Percentiles rank a stretch among this genome's conserved stretches.
phyloP scores from a whole-genome alignment of 2,113 vertebrate genomes.

The Galeopterus variegatus region DNA sequence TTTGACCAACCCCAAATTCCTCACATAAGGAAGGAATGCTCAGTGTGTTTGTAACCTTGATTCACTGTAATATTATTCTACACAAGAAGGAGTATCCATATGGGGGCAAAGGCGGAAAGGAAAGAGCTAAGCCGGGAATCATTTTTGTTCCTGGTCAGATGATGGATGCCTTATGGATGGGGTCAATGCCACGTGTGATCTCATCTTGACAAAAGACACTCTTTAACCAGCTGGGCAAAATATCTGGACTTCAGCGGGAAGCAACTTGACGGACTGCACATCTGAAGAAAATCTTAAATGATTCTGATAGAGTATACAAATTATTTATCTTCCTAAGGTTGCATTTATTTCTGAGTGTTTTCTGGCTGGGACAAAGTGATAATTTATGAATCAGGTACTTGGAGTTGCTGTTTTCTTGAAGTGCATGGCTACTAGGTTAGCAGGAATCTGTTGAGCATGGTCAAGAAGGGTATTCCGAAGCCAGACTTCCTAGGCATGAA shows the following conservation, averaged over 20 bases:
- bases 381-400: background rate
- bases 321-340: background rate
- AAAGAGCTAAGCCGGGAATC: slow-evolving; percentile 38
- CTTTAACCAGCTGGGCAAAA: slow-evolving; percentile 36
- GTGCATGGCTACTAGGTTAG: too few relatives aligned
- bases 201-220: slow-evolving; percentile 40
- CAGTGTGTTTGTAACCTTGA: slow-evolving; percentile 67
- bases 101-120: slow-evolving; percentile 10
- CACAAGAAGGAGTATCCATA: slow-evolving; percentile 4
- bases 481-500: background rate
- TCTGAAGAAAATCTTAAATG: background rate
- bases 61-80: slow-evolving; percentile 46
- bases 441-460: background rate
- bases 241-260: background rate
- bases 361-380: background rate
- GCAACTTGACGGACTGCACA: background rate
- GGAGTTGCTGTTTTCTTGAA: background rate
- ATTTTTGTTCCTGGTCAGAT: background rate
- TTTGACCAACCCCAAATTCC: background rate
- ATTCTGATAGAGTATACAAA: background rate
- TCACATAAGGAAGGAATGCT: slow-evolving; percentile 50
- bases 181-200: slow-evolving; percentile 33
- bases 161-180: slow-evolving; percentile 37
- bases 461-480: background rate
- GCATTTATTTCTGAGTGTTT: background rate